Conservation (phyloP, 2,888 invertebrate species). For the Slavum lentiscoides region DNA sequence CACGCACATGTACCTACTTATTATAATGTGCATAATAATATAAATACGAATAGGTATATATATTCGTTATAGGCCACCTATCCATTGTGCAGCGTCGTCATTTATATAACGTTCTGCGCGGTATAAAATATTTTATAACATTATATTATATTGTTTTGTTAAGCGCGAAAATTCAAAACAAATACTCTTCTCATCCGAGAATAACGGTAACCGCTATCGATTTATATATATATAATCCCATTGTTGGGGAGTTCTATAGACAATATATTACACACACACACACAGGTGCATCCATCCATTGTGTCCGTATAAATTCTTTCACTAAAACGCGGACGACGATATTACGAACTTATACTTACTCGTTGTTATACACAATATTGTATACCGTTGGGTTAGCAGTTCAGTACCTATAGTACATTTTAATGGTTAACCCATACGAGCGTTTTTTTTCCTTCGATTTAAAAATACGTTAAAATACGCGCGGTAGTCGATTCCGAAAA, state of each 20-base stretch:
- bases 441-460: too few relatives aligned
- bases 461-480: too few relatives aligned
- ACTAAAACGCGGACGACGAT: too few relatives aligned
- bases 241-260: background rate
- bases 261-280: too few relatives aligned
- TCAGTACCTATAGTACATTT: too few relatives aligned
- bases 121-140: background rate
- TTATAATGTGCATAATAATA: background rate
- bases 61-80: background rate
- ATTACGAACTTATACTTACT: too few relatives aligned
- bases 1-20: background rate
- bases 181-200: background rate
- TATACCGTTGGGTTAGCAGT: too few relatives aligned
- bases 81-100: background rate
- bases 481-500: too few relatives aligned
- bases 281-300: too few relatives aligned
- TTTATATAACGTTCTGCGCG: background rate
- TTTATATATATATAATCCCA: background rate
- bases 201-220: slow-evolving; percentile 8
- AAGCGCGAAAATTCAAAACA: background rate
- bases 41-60: background rate
- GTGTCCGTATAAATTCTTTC: too few relatives aligned
- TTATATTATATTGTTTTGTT: background rate
- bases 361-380: too few relatives aligned
- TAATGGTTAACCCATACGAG: too few relatives aligned